Conservation (phyloP, 2,888 invertebrate genomes). For the Mimas tiliae region DNA sequence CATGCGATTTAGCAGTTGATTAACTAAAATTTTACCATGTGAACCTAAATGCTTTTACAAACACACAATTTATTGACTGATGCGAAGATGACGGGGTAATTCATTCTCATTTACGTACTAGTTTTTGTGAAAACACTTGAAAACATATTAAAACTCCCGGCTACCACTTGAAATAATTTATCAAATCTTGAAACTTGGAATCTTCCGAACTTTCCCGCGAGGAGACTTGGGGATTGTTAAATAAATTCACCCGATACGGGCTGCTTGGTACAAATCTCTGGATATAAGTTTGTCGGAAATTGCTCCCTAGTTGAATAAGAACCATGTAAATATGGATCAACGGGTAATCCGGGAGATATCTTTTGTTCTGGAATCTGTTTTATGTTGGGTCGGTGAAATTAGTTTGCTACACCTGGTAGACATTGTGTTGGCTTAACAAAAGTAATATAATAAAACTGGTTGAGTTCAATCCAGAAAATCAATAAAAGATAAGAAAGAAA, state of each 20-base stretch:
- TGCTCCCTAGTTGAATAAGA: slow-evolving; percentile 25
- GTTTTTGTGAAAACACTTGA: neutral
- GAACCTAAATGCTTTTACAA: no score
- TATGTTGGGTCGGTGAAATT: no score
- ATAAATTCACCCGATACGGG: slow-evolving; percentile 15
- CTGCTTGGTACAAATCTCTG: slow-evolving; percentile 13
- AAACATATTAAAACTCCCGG: neutral
- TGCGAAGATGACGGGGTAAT: no score
- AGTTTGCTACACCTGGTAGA: no score
- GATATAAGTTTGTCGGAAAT: slow-evolving; percentile 11
- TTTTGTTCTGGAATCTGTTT: neutral
- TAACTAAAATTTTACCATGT: no score
- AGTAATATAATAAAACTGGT: no score
- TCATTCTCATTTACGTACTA: neutral
- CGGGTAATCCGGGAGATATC: slow-evolving; percentile 12
- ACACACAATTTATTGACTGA: no score
- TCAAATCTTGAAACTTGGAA: neutral
- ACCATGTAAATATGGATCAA: slow-evolving; percentile 21
- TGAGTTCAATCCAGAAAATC: no score
- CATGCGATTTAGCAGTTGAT: no score
- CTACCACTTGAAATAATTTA: neutral
- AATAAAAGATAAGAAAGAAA: no score
- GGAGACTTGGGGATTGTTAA: neutral
- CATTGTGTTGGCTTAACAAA: no score
- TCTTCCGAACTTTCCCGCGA: neutral